These are phyloP conservation scores for Erpobdella octoculata DNA, from an alignment of 2,888 invertebrate genomes.

Conservation along the genomic window DNA sequence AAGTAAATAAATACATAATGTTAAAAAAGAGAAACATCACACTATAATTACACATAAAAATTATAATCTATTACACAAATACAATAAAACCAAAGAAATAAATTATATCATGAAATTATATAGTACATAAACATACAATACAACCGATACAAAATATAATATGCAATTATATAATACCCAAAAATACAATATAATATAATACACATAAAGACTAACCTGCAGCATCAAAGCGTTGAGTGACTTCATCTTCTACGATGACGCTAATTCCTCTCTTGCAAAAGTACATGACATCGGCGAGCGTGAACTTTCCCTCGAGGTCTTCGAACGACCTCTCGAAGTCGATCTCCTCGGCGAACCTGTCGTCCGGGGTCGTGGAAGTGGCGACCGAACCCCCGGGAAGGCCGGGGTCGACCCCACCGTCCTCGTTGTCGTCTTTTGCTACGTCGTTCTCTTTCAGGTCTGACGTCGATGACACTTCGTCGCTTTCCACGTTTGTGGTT, in stretches of 20 bases:
- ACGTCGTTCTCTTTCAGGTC: neutral
- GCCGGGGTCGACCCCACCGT: neutral
- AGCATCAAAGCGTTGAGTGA: constrained; percentile 90
- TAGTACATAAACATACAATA: neutral
- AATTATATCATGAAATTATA: too few species aligned
- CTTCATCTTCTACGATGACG: constrained; percentile 95
- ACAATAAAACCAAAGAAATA: neutral
- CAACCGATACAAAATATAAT: neutral
- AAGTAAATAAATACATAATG: too few species aligned
- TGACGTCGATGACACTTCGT: neutral
- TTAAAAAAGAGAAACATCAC: too few species aligned
- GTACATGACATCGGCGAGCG: constrained; percentile 74
- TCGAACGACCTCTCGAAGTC: constrained; percentile 22
- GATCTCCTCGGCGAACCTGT: constrained; percentile 19
- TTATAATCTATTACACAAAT: neutral
- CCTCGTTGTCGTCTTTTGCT: neutral
- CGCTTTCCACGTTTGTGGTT: too few species aligned
- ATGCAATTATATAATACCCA: neutral
- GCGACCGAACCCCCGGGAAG: neutral
- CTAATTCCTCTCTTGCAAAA: constrained; percentile 86
- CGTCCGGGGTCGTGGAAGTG: neutral
- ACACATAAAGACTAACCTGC: constrained; percentile 63
- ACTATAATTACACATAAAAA: too few species aligned
- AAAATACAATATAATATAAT: neutral
- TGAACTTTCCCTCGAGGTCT: constrained; percentile 56